Evolutionary conservation across 2,888 invertebrate genomes (phyloP), one percentile per base, ranked within the genome.

Genomic region (Melanostoma mellinum): DNA sequence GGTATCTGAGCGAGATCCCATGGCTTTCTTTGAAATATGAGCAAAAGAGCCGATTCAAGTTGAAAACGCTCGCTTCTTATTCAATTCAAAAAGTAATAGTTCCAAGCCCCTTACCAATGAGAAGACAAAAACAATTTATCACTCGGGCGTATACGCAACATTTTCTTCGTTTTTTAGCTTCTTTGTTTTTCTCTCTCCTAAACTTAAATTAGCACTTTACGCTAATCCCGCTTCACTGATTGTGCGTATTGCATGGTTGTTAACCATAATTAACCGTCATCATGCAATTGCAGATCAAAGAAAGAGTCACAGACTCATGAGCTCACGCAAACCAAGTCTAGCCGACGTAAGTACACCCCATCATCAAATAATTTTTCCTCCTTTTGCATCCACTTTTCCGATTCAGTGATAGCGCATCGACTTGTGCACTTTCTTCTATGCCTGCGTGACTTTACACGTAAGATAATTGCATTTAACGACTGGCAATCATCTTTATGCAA

Each of bases 401-500:
- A 68, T 78, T 78, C 82, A 82, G 33, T 82, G 82, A 82, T 40
- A 44, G 30, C 20, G n/a, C 50, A 73, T 68, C 73, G 52, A 72
- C 77, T 68, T 73, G 36, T 82, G 78, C 68, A 77, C 82, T 82
- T 78, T 82, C 78, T 78, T 68, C 55, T 52, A 72, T 67, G 68
- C 63, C 56, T 56, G 32, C 68, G 9, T 68, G 71, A 36, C 10
- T 67, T 53, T 36, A 69, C 42, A 71, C 63, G 55, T 52, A 53
- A 10, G 52, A 60, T 50, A 73, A 69, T 69, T 69, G 68, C 52
- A 58, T 35, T 4, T 68, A 8, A 32, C 32, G 58, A 50, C 32
- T 48, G 20, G 20, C 20, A 20, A 20, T 20, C 20, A 20, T 20
- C 1, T 20, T 20, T 20, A 20, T 20, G 20, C 20, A 20, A 20